Percentiles rank a stretch among this genome's conserved stretches.
Conservation (phyloP, 2,113 vertebrate species). For the Rhagologus leucostigma region DNA sequence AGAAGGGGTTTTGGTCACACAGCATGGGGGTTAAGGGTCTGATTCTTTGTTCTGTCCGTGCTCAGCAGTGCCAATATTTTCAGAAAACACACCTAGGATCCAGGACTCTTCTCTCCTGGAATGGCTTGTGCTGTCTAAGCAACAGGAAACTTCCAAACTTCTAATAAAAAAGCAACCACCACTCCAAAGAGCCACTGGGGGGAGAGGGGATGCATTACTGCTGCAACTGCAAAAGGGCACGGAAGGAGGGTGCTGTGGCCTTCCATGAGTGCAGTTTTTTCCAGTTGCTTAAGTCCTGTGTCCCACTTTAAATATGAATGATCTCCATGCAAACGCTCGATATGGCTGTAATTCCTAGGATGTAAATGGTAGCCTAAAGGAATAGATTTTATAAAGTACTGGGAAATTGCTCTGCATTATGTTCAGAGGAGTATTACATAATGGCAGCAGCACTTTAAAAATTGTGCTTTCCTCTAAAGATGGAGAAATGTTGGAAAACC, state of each 20-base stretch:
- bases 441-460: background rate
- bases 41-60: rapidly evolving
- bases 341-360: background rate
- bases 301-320: background rate
- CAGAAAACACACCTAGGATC: background rate
- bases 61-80: background rate
- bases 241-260: background rate
- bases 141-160: background rate
- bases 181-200: background rate
- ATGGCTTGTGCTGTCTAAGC: background rate
- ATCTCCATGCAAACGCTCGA: background rate
- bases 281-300: background rate
- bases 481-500: background rate
- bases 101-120: background rate
- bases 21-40: background rate
- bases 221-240: background rate
- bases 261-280: background rate
- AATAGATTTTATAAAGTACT: background rate
- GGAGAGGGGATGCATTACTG: background rate
- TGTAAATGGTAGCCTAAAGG: background rate
- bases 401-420: background rate
- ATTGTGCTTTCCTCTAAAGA: background rate
- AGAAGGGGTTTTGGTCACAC: background rate
- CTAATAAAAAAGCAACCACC: too few relatives aligned
- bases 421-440: background rate